Base-by-base conservation (phyloP, 2,797 vertebrate genomes). In the Coregonus sp. region DNA sequence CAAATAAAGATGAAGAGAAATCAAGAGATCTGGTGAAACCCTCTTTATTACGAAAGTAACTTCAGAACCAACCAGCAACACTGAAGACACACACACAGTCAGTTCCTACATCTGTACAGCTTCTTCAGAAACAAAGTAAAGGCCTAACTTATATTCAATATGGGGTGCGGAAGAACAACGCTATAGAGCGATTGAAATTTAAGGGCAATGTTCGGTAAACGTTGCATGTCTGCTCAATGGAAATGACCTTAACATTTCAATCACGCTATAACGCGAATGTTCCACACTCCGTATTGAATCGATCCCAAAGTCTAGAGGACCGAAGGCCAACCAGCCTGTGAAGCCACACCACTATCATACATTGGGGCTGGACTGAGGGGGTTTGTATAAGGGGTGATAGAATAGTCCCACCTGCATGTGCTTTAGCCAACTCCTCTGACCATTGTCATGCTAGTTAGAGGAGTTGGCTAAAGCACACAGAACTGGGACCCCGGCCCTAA, bases 1-100 rank as follows among this genome's bases (percentile, higher is more conserved):
- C 18, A 25, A 63, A 47, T 47, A 59, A 59, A 59, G 35, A 29
- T 15, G 47, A 16, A 15, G 51, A 50, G 9, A 2, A 47, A 11
- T 11, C 40, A 47, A 47, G 40, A 54, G 18, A 59, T 59, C 18
- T 72, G 51, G 51, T 51, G 18, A 70, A 75, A 79, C 81, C 74
- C 61, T 69, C 77, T 87, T 87, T 87, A 87, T 86, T 87, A 87
- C 61, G 72, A 87, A 86, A 84, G 82, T 79, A 73, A 78, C 78
- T 78, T 61, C 50, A 47, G 77, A 80, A 75, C 69, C 33, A 52
- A 75, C 69, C 33, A 31, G 71, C 56, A 78, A 70, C 52, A 11
- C 7, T 9, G 18, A n/a, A 73, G 54, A 61, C n/a, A 59, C 16
- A 18, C 54, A 65, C 16, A 18, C 54, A 65, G n/a, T 12, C 47